phyloP scores from a whole-genome alignment of 1,140 invertebrate species.

The Orchestia grillus region DNA sequence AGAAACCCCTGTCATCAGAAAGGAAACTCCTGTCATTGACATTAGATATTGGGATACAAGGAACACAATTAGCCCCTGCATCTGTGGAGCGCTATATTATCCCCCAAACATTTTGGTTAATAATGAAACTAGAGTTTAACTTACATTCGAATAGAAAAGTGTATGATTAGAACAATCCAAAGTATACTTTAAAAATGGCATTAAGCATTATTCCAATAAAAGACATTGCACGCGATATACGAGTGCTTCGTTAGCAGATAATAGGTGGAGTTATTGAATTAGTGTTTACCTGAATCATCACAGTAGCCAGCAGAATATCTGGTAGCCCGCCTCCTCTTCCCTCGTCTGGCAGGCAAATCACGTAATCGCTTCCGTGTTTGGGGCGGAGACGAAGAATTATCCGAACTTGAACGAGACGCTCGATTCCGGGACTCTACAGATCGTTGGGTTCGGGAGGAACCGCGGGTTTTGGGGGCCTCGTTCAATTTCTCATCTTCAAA shows the following conservation, averaged over 20 bases:
- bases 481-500: background rate
- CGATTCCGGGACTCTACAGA: background rate
- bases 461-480: background rate
- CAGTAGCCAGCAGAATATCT: constrained; percentile 18
- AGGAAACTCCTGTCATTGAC: no score
- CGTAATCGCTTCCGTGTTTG: background rate
- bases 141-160: no score
- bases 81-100: no score
- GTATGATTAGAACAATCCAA: no score
- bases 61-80: no score
- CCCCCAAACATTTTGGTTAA: no score
- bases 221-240: no score
- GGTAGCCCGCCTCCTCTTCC: background rate
- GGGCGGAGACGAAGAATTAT: constrained; percentile 27
- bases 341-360: background rate
- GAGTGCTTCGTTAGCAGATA: background rate
- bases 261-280: background rate
- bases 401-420: constrained; percentile 39
- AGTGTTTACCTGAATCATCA: constrained; percentile 1
- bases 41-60: no score
- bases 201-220: no score
- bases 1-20: no score
- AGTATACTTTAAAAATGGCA: no score
- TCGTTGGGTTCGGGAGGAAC: background rate
- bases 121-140: no score